Evolutionary conservation across 2,888 invertebrate species (phyloP).

Genomic region (Cataglyphis altisquamis): DNA sequence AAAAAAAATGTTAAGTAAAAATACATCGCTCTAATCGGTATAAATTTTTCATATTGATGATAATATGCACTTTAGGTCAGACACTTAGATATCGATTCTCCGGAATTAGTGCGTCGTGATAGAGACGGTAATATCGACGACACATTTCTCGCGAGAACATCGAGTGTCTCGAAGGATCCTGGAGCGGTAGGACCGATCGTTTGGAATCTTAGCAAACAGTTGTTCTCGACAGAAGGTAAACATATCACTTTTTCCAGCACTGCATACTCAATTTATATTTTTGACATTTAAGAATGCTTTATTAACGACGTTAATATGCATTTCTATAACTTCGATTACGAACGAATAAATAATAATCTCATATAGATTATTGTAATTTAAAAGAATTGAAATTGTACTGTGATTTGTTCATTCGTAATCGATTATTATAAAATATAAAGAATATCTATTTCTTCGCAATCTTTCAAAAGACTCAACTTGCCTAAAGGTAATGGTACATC

Average conservation of each 20-base stretch:
- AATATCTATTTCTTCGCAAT: slow-evolving; percentile 36
- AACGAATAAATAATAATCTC: slow-evolving; percentile 14
- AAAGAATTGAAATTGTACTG: neutral
- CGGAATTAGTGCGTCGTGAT: slow-evolving; percentile 75
- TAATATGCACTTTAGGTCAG: slow-evolving; percentile 74
- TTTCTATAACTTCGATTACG: slow-evolving; percentile 30
- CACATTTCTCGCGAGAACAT: slow-evolving; percentile 88
- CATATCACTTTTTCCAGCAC: neutral
- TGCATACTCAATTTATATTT: slow-evolving; percentile 7
- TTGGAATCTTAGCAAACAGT: slow-evolving; percentile 93
- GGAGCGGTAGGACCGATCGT: slow-evolving; percentile 94
- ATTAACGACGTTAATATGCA: neutral
- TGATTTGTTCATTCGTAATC: slow-evolving; percentile 47
- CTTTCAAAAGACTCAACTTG: slow-evolving; percentile 51
- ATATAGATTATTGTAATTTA: neutral
- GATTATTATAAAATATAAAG: neutral
- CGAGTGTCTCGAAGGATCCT: slow-evolving; percentile 91
- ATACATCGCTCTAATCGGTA: neutral
- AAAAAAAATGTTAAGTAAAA: neutral
- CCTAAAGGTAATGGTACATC: slow-evolving; percentile 73
- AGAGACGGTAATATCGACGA: slow-evolving; percentile 74
- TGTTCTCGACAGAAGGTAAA: slow-evolving; percentile 82
- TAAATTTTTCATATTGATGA: neutral
- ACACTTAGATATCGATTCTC: slow-evolving; percentile 82
- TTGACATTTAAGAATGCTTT: neutral